Percentiles rank a stretch among this genome's conserved stretches.
Evolutionary conservation across 2,113 vertebrate species (phyloP).

Genomic region (Xyrauchen texanus): DNA sequence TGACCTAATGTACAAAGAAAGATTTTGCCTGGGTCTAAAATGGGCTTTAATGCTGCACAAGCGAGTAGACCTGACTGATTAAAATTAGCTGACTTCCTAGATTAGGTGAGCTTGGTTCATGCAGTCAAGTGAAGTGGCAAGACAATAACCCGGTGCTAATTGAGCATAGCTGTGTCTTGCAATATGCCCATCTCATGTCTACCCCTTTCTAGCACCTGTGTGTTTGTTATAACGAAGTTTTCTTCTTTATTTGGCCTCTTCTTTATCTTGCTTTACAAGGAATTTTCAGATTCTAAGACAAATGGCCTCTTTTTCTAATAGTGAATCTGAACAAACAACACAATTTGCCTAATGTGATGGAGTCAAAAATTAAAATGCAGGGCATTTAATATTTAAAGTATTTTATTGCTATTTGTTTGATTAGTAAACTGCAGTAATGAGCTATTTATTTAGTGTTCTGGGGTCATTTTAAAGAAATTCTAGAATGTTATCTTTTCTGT

Average conservation of each 20-base stretch:
- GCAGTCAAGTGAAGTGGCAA: constrained; percentile 82
- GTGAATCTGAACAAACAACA: constrained; percentile 17
- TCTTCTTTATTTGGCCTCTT: constrained; percentile 62
- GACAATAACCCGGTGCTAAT: constrained; percentile 90
- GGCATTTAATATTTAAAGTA: constrained; percentile 1
- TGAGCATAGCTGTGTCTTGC: constrained; percentile 85
- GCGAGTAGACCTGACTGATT: constrained; percentile 74
- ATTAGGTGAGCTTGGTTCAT: constrained; percentile 84
- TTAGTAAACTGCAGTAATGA: background rate
- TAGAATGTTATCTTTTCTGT: too few relatives aligned
- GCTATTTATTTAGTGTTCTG: background rate
- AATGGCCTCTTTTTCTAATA: constrained; percentile 28
- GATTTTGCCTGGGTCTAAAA: constrained; percentile 71
- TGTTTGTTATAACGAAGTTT: constrained; percentile 3
- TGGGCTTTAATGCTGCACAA: constrained; percentile 75
- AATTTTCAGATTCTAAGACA: constrained; percentile 32
- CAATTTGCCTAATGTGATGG: constrained; percentile 18
- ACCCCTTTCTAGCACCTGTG: background rate
- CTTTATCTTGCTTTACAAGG: background rate
- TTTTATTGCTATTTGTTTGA: background rate
- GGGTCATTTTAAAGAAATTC: too few relatives aligned
- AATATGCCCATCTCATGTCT: constrained; percentile 61
- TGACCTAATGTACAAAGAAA: constrained; percentile 70
- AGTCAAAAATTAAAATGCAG: constrained; percentile 15
- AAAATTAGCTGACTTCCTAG: constrained; percentile 87